Conservation (phyloP, 2,113 vertebrate genomes). For the Setophaga kirtlandii region DNA sequence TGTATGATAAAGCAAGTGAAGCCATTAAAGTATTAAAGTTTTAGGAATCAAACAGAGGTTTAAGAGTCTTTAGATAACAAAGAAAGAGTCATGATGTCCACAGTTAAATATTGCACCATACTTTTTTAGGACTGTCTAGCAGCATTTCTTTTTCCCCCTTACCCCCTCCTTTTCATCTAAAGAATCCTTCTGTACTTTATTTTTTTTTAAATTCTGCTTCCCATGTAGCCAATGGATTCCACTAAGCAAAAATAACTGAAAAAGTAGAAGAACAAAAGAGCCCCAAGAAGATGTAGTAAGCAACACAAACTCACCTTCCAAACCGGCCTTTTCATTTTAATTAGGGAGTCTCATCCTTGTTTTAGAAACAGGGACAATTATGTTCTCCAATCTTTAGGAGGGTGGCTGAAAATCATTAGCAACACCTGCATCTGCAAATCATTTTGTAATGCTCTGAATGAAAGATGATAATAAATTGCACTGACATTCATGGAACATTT, state of each 20-base stretch:
- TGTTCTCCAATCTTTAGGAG: constrained; percentile 9
- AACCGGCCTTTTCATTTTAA: constrained; percentile 3
- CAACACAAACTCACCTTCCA: not conserved
- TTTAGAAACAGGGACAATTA: constrained; percentile 21
- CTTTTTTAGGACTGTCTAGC: not conserved
- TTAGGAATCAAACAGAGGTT: not conserved
- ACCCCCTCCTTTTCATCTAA: not conserved
- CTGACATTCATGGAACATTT: constrained; percentile 63
- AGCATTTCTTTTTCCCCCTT: not conserved
- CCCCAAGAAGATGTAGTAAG: not conserved
- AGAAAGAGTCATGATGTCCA: not conserved
- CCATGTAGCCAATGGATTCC: not conserved
- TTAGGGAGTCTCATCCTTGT: constrained; percentile 19
- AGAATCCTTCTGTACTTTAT: not conserved
- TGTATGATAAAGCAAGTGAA: not conserved
- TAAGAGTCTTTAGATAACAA: not conserved
- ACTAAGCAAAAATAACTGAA: not conserved
- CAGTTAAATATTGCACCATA: not conserved
- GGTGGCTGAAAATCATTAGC: constrained; percentile 51
- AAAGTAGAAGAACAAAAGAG: not conserved
- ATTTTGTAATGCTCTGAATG: constrained; percentile 61
- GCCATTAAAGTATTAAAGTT: not conserved
- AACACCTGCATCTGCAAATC: constrained; percentile 63
- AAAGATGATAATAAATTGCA: constrained; percentile 63
- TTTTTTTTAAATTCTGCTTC: not conserved